A percentile compares a stretch with the other conserved stretches of the same genome.
phyloP scores from a whole-genome alignment of 1,140 invertebrate genomes.

The Drosophila paulistorum region DNA sequence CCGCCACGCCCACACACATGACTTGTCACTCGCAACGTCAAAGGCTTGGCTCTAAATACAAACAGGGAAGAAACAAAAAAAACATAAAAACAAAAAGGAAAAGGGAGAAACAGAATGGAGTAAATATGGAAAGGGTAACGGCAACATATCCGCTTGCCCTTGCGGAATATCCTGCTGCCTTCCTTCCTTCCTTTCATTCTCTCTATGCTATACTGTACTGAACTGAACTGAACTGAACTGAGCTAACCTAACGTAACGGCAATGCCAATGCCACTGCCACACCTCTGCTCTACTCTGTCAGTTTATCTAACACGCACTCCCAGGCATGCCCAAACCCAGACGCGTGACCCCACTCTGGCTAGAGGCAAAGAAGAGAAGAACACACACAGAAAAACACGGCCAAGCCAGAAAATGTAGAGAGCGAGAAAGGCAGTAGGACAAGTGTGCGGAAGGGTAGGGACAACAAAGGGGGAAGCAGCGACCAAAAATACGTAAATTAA shows the following conservation, averaged over 20 bases:
- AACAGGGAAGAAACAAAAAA: slow-evolving; percentile 1
- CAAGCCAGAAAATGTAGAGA: not conserved
- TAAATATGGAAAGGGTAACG: slow-evolving; percentile 19
- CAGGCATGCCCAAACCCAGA: slow-evolving; percentile 12
- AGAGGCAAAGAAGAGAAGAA: no score
- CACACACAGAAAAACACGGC: no score
- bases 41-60: slow-evolving; percentile 62
- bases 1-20: slow-evolving; percentile 51
- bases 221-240: no score
- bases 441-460: not conserved
- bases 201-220: no score
- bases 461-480: slow-evolving; percentile 7
- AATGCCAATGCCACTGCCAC: not conserved
- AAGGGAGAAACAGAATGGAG: not conserved
- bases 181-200: slow-evolving; percentile 52
- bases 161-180: slow-evolving; percentile 67
- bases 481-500: slow-evolving; percentile 20
- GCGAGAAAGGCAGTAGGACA: not conserved
- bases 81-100: not conserved
- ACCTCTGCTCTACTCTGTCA: slow-evolving; percentile 46
- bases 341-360: no score
- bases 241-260: not conserved
- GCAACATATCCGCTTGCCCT: slow-evolving; percentile 77
- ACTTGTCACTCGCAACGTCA: slow-evolving; percentile 50
- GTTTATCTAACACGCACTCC: slow-evolving; percentile 77